Base-by-base conservation (phyloP, 2,888 invertebrate species). In the Phoronis australis region DNA sequence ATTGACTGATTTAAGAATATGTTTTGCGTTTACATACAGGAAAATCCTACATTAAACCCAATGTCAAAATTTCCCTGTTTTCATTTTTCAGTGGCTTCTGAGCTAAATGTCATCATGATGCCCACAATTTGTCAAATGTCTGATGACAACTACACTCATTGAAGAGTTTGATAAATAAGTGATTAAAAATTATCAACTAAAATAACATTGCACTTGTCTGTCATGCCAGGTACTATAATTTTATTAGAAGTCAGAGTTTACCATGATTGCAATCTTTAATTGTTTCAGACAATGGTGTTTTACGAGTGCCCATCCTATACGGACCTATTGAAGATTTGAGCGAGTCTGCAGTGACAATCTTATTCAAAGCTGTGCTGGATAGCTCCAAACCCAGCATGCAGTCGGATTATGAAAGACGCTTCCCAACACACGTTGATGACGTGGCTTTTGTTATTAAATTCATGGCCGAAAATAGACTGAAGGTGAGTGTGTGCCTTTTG, bases 271-370 rank as follows among this genome's bases (percentile, higher is more conserved):
- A 23, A 21, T 37, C 21, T 47, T 18, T 37, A 41, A 31, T n/a
- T 27, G 35, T 57, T 60, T 26, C 62, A 80, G 80, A 65, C 22
- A 74, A 78, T 55, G 58, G 74, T 42, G 70, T 81, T 9, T 60
- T 81, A n/a, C 65, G 81, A 42, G 73, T 81, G 20, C 81, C 81
- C 15, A 72, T 82, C 12, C 59, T 81, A 31, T 82, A 81, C 65
- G 81, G 81, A 4, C 62, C 73, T n/a, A 75, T 80, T 6, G 78
- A 79, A 55, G 63, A 57, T 31, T 51, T 80, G 23, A 73, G 65
- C 12, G 81, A 81, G 61, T 80, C 79, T 68, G 79, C 80, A 2
- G 75, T 80, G 1, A 79, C 80, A 4, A 61, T 66, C 22, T 58
- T 81, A 24, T 68, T 79, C 45, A 58, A 62, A 21, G 65, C 64